A percentile compares a stretch with the other conserved stretches of the same genome.
These are phyloP conservation scores for Pangasius larnaudii DNA, from an alignment of 2,797 vertebrate genomes.

Conservation along the genomic window DNA sequence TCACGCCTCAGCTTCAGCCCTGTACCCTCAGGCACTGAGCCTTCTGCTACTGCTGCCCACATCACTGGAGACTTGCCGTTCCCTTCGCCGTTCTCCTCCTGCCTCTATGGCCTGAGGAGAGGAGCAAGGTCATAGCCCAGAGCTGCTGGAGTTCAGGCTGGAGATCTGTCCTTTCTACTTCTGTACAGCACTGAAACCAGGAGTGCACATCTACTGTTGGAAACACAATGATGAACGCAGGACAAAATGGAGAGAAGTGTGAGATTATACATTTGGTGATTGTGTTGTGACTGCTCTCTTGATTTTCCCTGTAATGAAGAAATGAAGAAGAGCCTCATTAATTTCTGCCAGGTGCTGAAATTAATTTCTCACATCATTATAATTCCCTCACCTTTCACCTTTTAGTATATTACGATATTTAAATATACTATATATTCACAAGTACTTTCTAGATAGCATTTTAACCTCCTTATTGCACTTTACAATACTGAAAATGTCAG, in stretches of 20 bases:
- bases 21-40: conserved; percentile 56
- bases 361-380: background rate
- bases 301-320: background rate
- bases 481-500: background rate
- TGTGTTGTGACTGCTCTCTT: background rate
- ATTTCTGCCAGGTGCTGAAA: background rate
- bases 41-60: conserved; percentile 45
- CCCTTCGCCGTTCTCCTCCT: conserved; percentile 37
- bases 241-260: background rate
- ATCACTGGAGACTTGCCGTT: conserved; percentile 38
- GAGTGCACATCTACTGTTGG: background rate
- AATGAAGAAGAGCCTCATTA: background rate
- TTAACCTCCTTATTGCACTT: background rate
- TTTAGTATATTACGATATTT: background rate
- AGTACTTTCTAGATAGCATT: background rate
- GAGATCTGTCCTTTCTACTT: conserved; percentile 26
- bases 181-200: background rate
- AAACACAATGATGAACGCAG: background rate
- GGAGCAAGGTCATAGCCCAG: conserved; percentile 51
- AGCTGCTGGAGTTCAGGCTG: conserved; percentile 24
- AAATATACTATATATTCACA: background rate
- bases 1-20: conserved; percentile 54
- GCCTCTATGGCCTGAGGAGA: conserved; percentile 50
- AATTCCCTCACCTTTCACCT: background rate
- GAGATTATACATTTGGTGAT: background rate